Percentiles rank a stretch among this genome's conserved stretches.
Evolutionary conservation across 2,888 invertebrate genomes (phyloP).

Genomic region (Callosobruchus maculatus): DNA sequence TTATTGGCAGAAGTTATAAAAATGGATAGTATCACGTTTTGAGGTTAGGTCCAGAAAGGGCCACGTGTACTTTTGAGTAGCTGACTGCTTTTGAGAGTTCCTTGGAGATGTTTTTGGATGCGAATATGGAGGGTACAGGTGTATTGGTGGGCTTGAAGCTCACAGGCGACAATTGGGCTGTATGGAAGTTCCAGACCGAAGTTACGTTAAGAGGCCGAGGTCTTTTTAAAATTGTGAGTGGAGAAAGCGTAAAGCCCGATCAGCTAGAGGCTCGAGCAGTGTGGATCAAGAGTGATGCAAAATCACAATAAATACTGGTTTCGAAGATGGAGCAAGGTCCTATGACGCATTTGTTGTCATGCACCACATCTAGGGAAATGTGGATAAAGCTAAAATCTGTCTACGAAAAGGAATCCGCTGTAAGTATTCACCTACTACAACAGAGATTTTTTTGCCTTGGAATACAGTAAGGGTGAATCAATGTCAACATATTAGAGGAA

Average conservation of each 20-base stretch:
- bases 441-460: conserved; percentile 14
- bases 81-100: too few relatives aligned
- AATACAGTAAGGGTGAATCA: conserved; percentile 5
- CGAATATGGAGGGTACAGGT: too few relatives aligned
- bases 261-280: conserved; percentile 3
- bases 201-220: conserved; percentile 13
- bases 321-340: conserved; percentile 18
- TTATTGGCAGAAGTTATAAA: too few relatives aligned
- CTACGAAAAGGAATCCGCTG: conserved; percentile 18
- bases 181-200: conserved; percentile 21
- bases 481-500: conserved; percentile 17
- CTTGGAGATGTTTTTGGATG: too few relatives aligned
- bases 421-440: conserved; percentile 16
- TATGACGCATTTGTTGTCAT: conserved; percentile 19
- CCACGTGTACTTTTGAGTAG: too few relatives aligned
- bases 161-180: conserved; percentile 15
- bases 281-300: conserved; percentile 23
- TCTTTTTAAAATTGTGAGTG: conserved; percentile 7
- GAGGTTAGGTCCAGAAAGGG: too few relatives aligned
- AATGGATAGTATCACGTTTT: too few relatives aligned
- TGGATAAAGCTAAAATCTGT: conserved; percentile 22
- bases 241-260: background rate
- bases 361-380: conserved; percentile 19
- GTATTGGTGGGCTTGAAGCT: too few relatives aligned
- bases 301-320: conserved; percentile 25